phyloP scores from a whole-genome alignment of 2,113 vertebrate genomes.

The Alethe diademata region DNA sequence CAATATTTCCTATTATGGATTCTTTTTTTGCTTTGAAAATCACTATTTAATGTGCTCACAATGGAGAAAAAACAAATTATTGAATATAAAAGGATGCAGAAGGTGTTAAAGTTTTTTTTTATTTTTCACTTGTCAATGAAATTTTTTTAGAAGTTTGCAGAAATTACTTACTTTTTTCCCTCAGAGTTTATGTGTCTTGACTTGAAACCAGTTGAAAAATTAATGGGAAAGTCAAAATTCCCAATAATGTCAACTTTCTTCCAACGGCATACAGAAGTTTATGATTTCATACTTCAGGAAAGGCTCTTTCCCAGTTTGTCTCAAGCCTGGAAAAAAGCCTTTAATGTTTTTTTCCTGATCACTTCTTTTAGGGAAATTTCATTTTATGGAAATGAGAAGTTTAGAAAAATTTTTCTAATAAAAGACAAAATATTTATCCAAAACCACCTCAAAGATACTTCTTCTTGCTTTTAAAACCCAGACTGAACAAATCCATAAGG shows the following conservation, averaged over 20 bases:
- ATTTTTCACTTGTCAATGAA: neutral
- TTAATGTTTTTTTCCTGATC: neutral
- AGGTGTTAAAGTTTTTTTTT: neutral
- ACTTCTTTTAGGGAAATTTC: neutral
- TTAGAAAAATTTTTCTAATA: neutral
- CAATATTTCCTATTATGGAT: neutral
- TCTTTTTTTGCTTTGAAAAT: neutral
- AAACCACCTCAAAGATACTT: accelerated
- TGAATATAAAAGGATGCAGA: neutral
- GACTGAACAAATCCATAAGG: neutral
- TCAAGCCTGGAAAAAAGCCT: neutral
- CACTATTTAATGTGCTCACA: neutral
- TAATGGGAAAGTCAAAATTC: neutral
- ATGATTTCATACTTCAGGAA: neutral
- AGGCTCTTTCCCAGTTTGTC: neutral
- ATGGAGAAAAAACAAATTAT: neutral
- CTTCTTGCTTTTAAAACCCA: neutral
- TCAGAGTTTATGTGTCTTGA: neutral
- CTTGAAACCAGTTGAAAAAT: neutral
- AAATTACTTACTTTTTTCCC: neutral
- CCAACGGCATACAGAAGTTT: neutral
- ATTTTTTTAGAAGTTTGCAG: neutral
- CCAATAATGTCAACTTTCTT: neutral
- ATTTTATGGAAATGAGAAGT: neutral
- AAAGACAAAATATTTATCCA: neutral